Percentiles rank a stretch among this genome's conserved stretches.
These are phyloP conservation scores for Tinea pellionella DNA, from an alignment of 2,888 invertebrate species.

Conservation along the genomic window DNA sequence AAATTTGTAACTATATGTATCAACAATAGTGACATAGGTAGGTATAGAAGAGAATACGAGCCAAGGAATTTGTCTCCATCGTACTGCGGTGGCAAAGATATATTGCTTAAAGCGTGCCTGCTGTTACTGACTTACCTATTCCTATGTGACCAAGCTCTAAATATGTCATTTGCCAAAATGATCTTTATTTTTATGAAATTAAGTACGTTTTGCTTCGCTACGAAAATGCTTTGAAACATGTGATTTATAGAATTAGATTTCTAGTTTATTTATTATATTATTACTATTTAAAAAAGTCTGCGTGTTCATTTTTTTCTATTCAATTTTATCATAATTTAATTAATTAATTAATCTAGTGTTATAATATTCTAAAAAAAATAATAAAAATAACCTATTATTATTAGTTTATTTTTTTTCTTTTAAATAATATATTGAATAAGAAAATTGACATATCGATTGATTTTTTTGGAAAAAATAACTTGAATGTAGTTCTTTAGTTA, in stretches of 20 bases:
- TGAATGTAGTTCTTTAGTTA: neutral
- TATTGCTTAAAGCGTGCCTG: constrained; percentile 26
- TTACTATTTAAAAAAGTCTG: too few species aligned
- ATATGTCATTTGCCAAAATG: neutral
- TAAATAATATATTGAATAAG: too few species aligned
- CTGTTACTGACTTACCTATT: constrained; percentile 22
- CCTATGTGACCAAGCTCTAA: constrained; percentile 16
- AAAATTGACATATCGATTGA: neutral
- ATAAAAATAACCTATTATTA: too few species aligned
- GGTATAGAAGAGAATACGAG: constrained; percentile 2
- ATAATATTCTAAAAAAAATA: too few species aligned
- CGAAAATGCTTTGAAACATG: neutral
- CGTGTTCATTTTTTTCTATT: too few species aligned
- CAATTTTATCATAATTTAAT: too few species aligned
- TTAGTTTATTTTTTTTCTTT: too few species aligned
- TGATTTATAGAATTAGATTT: too few species aligned
- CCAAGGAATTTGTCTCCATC: constrained; percentile 38
- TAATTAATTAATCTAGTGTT: too few species aligned
- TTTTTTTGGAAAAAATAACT: neutral
- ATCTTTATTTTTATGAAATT: neutral
- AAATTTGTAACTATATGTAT: too few species aligned
- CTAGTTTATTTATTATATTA: too few species aligned
- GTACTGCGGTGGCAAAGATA: constrained; percentile 43
- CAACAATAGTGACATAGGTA: neutral
- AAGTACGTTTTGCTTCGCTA: neutral